phyloP scores from a whole-genome alignment of 2,113 vertebrate species.

The Tursiops truncatus region DNA sequence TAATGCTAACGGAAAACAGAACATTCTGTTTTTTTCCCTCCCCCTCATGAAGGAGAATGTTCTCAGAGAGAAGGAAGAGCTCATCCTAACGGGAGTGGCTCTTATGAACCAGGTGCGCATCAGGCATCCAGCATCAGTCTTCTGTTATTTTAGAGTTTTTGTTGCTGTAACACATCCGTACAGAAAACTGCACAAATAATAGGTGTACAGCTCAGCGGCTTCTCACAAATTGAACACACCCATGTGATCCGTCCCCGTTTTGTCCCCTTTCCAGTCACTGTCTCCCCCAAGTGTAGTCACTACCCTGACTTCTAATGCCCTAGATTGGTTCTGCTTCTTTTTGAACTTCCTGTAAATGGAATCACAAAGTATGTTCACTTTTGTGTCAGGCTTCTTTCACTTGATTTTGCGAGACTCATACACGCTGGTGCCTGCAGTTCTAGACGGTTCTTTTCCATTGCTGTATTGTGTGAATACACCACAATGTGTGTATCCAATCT shows the following conservation, averaged over 20 bases:
- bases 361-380: neutral
- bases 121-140: neutral
- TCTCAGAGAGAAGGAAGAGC: neutral
- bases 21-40: neutral
- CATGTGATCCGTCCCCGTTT: neutral
- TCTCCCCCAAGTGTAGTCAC: neutral
- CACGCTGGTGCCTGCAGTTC: rapidly evolving
- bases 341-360: neutral
- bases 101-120: neutral
- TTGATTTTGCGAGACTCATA: neutral
- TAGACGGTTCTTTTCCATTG: neutral
- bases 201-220: neutral
- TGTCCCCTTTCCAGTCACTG: neutral
- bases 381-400: neutral
- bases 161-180: neutral
- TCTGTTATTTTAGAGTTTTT: neutral
- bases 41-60: neutral
- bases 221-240: neutral
- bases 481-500: neutral
- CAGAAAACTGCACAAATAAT: neutral
- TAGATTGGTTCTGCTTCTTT: neutral
- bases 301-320: neutral
- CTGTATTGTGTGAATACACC: rapidly evolving
- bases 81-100: neutral
- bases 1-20: neutral